These are phyloP conservation scores for Drosophila conformis DNA, from an alignment of 2,888 invertebrate species.

Conservation along the genomic window DNA sequence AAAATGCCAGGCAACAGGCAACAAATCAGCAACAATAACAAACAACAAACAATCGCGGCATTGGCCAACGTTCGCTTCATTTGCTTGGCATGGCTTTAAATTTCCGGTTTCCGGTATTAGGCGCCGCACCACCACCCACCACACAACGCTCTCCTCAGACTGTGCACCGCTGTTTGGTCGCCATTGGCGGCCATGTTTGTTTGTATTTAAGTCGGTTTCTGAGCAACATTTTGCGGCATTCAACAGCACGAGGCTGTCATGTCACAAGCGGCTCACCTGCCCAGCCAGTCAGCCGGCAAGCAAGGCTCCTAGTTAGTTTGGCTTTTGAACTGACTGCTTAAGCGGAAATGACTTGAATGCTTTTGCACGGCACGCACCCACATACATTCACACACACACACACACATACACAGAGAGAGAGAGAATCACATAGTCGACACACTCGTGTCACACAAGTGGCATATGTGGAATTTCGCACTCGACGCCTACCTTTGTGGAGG, in stretches of 20 bases:
- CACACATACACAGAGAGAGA: not conserved
- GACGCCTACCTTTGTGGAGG: conserved; percentile 58
- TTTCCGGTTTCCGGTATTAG: conserved; percentile 80
- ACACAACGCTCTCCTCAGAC: not conserved
- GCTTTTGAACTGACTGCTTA: conserved; percentile 70
- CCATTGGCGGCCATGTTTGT: conserved; percentile 76
- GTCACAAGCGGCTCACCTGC: conserved; percentile 47
- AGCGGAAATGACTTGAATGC: conserved; percentile 82
- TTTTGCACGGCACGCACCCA: conserved; percentile 44
- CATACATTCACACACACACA: conserved; percentile 2
- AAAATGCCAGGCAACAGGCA: conserved; percentile 69
- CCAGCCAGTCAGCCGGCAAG: not conserved
- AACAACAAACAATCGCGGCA: conserved; percentile 49
- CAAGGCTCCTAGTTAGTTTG: conserved; percentile 31
- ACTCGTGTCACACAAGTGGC: conserved; percentile 65
- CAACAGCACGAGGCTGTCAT: conserved; percentile 70
- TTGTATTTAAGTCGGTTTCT: conserved; percentile 79
- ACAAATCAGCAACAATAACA: conserved; percentile 43
- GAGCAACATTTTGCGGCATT: conserved; percentile 78
- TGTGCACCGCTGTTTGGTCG: conserved; percentile 29
- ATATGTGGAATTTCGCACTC: conserved; percentile 80
- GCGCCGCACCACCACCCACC: conserved; percentile 7
- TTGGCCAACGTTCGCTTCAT: conserved; percentile 62
- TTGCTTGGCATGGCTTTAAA: conserved; percentile 78
- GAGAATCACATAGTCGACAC: not conserved